Evolutionary conservation across 2,888 invertebrate species (phyloP).

Genomic region (Idaea straminata): DNA sequence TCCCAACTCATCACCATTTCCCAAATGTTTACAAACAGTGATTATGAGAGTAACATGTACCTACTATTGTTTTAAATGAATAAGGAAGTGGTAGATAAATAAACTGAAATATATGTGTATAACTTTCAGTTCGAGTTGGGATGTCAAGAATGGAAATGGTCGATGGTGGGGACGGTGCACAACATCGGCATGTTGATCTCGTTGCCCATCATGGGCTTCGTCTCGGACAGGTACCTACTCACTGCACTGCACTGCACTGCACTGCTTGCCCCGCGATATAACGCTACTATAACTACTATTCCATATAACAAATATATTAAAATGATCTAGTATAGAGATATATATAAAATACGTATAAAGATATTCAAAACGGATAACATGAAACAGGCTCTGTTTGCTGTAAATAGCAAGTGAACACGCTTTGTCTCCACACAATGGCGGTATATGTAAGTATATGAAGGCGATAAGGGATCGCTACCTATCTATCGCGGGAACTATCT

Average conservation of each 20-base stretch:
- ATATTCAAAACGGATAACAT: too few species aligned
- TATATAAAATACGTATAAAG: too few species aligned
- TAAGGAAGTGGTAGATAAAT: neutral
- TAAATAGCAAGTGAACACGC: conserved; percentile 12
- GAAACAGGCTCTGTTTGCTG: too few species aligned
- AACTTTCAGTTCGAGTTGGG: conserved; percentile 79
- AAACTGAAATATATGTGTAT: conserved; percentile 4
- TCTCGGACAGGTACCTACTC: conserved; percentile 81
- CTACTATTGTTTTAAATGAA: too few species aligned
- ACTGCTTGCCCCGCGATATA: too few species aligned
- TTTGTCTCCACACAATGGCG: neutral
- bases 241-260: too few species aligned
- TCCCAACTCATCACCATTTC: too few species aligned
- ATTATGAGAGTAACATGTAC: too few species aligned
- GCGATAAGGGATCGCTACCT: neutral
- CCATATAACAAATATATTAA: too few species aligned
- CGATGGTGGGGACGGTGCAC: conserved; percentile 83
- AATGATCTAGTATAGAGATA: too few species aligned
- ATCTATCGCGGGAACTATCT: neutral
- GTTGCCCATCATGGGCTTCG: conserved; percentile 81
- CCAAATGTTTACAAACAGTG: too few species aligned
- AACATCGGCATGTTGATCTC: conserved; percentile 83
- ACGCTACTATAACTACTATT: too few species aligned
- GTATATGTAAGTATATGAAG: neutral
- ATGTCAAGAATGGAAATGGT: conserved; percentile 83